Evolutionary conservation across 1,140 invertebrate species (phyloP).

Genomic region (Dendroctonus ponderosae): DNA sequence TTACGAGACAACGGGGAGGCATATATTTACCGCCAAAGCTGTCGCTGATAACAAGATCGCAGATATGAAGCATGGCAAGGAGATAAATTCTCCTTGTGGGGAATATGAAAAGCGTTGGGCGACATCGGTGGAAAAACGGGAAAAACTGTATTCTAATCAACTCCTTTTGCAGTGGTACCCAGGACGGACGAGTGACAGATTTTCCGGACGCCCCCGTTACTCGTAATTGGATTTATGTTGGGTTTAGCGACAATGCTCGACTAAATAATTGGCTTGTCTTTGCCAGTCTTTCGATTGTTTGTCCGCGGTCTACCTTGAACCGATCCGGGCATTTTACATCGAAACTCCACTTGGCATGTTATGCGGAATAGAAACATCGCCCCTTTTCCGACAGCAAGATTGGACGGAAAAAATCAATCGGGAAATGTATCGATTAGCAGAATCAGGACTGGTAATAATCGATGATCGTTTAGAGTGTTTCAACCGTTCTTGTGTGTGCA

Average conservation of each 20-base stretch:
- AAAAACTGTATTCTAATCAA: no score
- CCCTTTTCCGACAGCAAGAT: no score
- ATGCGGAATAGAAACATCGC: no score
- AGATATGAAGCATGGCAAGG: conserved; percentile 6
- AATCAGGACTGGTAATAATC: no score
- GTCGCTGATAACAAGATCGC: conserved; percentile 14
- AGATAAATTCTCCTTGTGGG: conserved; percentile 8
- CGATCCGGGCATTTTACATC: conserved; percentile 4
- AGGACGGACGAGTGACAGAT: no score
- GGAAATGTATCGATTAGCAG: no score
- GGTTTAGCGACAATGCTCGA: conserved; percentile 17
- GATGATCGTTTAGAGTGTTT: no score
- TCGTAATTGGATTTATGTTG: conserved; percentile 22
- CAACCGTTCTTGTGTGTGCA: no score
- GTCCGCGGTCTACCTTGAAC: conserved; percentile 7
- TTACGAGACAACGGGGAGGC: conserved; percentile 7
- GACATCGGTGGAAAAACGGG: no score
- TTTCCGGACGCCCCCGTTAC: not conserved
- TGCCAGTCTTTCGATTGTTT: conserved; percentile 18
- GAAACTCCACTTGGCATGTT: conserved; percentile 1
- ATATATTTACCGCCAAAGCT: conserved; percentile 10
- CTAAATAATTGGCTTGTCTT: conserved; percentile 23
- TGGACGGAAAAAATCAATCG: no score
- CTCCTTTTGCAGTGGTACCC: no score
- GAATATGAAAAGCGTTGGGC: conserved; percentile 2